Base-by-base conservation (phyloP, 2,797 vertebrate species). In the Remorina albescens region DNA sequence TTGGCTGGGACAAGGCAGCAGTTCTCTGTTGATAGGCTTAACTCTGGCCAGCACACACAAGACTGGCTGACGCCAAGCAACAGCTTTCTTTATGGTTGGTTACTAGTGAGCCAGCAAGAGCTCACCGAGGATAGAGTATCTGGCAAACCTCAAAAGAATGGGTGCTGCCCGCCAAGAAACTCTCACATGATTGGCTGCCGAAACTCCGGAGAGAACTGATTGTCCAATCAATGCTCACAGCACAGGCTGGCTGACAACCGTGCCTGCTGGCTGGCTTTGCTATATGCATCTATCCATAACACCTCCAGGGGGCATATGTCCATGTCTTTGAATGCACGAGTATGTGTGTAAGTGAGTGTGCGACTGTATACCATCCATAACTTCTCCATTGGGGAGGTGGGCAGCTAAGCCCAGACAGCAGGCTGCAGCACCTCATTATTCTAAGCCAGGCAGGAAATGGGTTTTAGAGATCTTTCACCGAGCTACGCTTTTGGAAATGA, bases 381-480 rank as follows among this genome's bases (percentile, higher is more conserved):
- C 80, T 82, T 86, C 83, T 85, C 78, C 74, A 70, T n/a, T 47
- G 70, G 79, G 82, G 79, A 83, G 78, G 62, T 79, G 72, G 57
- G 74, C 21, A 21, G 76, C 76, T 86, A 85, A 87, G 71, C 83
- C 65, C 71, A 83, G 89, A 88, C 89, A 90, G 89, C 83, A 87
- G 78, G 81, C 85, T 81, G 64, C 55, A 88, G 80, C 87, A 82
- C 81, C 87, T 92, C 91, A 89, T 92, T 88, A 89, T 90, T 90
- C 85, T 78, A 79, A 86, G 84, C 86, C 88, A 80, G 82, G 75
- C 87, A 90, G 89, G 88, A 91, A 90, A 86, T 89, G 85, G 85
- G 67, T 87, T 91, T 88, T 76, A 69, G 70, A 90, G 80, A 82
- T 86, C 77, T 83, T 82, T 83, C 59, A 62, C 72, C 68, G 78